phyloP scores from a whole-genome alignment of 2,888 invertebrate species.

The Sarcophaga rosellei region DNA sequence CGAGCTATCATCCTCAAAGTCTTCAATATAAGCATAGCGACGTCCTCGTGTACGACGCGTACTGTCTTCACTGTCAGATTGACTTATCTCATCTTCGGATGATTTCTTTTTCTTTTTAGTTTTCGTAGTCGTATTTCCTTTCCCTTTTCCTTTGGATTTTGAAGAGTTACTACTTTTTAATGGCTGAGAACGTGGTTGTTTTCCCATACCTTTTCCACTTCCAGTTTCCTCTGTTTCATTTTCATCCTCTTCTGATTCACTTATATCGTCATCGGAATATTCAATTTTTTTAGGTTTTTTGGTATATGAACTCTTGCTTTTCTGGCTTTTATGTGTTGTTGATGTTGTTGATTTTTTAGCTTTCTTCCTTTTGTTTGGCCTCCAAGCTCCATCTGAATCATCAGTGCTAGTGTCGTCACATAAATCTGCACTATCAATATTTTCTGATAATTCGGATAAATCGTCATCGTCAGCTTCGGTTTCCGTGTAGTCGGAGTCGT shows the following conservation, averaged over 20 bases:
- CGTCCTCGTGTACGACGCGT: slow-evolving; percentile 79
- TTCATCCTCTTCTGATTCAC: slow-evolving; percentile 85
- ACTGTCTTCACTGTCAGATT: slow-evolving; percentile 82
- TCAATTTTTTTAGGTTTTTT: slow-evolving; percentile 77
- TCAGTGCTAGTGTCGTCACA: slow-evolving; percentile 81
- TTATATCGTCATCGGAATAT: slow-evolving; percentile 78
- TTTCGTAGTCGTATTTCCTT: slow-evolving; percentile 79
- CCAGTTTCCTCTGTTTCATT: slow-evolving; percentile 82
- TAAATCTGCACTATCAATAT: slow-evolving; percentile 80
- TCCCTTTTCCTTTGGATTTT: slow-evolving; percentile 80
- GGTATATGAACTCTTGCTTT: slow-evolving; percentile 71
- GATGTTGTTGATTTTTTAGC: slow-evolving; percentile 71
- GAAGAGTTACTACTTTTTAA: slow-evolving; percentile 70
- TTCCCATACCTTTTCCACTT: slow-evolving; percentile 76
- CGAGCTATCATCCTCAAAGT: slow-evolving; percentile 81
- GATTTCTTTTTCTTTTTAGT: slow-evolving; percentile 77
- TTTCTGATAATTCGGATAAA: slow-evolving; percentile 78
- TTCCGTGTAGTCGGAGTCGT: slow-evolving; percentile 83
- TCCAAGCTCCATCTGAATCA: slow-evolving; percentile 79
- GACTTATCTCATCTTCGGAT: slow-evolving; percentile 85
- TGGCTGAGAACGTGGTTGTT: slow-evolving; percentile 77
- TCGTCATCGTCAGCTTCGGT: slow-evolving; percentile 83
- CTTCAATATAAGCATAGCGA: slow-evolving; percentile 80
- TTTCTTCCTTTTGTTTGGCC: slow-evolving; percentile 79
- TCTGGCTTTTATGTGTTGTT: slow-evolving; percentile 75